Conservation (phyloP, 2,888 invertebrate genomes). For the Drosophila neoperkinsi region DNA sequence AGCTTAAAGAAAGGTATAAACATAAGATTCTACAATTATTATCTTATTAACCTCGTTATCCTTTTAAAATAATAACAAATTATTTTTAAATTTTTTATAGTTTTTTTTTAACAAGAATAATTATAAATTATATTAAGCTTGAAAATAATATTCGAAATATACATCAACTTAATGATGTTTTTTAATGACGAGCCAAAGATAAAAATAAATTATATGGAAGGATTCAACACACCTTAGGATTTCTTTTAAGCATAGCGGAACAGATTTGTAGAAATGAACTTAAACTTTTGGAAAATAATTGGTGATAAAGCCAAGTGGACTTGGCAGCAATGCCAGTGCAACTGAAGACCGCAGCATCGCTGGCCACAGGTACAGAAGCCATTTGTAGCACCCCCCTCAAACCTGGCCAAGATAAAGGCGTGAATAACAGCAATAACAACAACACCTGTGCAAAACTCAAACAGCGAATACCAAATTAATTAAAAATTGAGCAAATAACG, state of each 20-base stretch:
- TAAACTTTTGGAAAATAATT: constrained; percentile 25
- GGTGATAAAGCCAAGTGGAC: constrained; percentile 57
- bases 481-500: constrained; percentile 67
- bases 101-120: neutral
- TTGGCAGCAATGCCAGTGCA: constrained; percentile 62
- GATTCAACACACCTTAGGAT: constrained; percentile 44
- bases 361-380: constrained; percentile 1
- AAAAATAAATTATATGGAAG: neutral
- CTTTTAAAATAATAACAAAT: neutral
- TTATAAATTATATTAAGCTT: neutral
- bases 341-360: constrained; percentile 58
- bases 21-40: neutral
- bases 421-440: constrained; percentile 29
- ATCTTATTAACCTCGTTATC: neutral
- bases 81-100: too few species aligned
- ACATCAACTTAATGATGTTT: fast-evolving
- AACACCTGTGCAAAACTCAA: constrained; percentile 37
- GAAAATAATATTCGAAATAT: neutral
- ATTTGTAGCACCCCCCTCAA: constrained; percentile 17
- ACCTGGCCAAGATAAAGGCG: constrained; percentile 59
- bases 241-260: constrained; percentile 31
- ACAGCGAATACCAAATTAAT: constrained; percentile 51
- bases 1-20: neutral
- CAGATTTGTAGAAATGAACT: neutral
- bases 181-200: neutral